Conservation (phyloP, 2,797 vertebrate genomes). For the Gymnothorax reevesii region DNA sequence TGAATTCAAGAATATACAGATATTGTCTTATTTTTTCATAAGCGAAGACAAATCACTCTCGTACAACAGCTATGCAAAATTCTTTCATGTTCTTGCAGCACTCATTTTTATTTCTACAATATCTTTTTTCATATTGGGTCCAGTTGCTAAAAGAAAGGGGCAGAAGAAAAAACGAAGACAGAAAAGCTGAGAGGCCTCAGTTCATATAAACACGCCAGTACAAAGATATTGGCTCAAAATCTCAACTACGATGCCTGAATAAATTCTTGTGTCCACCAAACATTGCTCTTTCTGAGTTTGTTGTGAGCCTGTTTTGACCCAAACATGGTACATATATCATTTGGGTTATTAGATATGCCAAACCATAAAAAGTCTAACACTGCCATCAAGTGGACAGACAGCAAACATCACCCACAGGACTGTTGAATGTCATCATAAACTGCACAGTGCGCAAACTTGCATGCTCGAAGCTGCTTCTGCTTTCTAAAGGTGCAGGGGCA, state of each 20-base stretch:
- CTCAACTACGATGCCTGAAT: background rate
- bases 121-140: background rate
- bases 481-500: constrained; percentile 34
- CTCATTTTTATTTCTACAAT: background rate
- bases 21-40: no score
- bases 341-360: constrained; percentile 2
- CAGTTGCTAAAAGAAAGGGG: background rate
- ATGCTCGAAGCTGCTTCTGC: constrained; percentile 4
- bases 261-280: background rate
- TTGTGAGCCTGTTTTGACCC: constrained; percentile 17
- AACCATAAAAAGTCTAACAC: constrained; percentile 40
- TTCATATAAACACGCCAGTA: background rate
- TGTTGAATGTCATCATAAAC: background rate
- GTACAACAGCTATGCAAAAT: no score
- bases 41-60: no score
- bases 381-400: constrained; percentile 63
- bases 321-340: constrained; percentile 24
- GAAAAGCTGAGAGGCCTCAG: background rate
- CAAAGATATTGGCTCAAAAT: background rate
- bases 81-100: background rate
- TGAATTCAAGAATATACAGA: background rate
- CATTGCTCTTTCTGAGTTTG: background rate
- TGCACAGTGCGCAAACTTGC: background rate
- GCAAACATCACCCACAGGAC: constrained; percentile 3
- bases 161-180: background rate